Evolutionary conservation across 2,888 invertebrate genomes (phyloP), one percentile per base, ranked within the genome.

Genomic region (Plagiodera versicolora): DNA sequence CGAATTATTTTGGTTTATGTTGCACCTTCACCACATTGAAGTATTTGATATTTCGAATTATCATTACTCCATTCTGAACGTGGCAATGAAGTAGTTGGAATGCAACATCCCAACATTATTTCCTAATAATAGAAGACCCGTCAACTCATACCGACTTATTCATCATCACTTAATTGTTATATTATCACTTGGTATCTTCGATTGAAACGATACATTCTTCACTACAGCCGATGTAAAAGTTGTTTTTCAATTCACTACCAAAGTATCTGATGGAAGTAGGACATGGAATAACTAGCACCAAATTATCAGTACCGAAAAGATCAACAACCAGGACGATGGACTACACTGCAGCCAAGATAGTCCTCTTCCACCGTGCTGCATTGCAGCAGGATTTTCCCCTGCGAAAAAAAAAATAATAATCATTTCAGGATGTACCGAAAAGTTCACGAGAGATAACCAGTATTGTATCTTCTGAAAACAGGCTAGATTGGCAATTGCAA

Each of bases 371-470:
- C 82, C 82, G 64, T 83, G 82, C 68, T 83, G 83, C 83, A 83
- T 83, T 11, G 83, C 83, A 28, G 83, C 83, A 35, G 82, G 83
- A 74, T 83, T 83, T 71, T 83, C 83, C 67, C 83, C 83, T 83
- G 75, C 58, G 66, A 64, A 64, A 53, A 54, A n/a, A n/a, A n/a
- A n/a, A n/a, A n/a, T n/a, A n/a, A n/a, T n/a, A n/a, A n/a, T n/a
- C n/a, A n/a, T n/a, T n/a, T n/a, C n/a, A n/a, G n/a, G n/a, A n/a
- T n/a, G n/a, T n/a, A n/a, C n/a, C n/a, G n/a, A n/a, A n/a, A n/a
- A n/a, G n/a, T n/a, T n/a, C n/a, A n/a, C n/a, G n/a, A n/a, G n/a
- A n/a, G n/a, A n/a, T n/a, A n/a, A n/a, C n/a, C n/a, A n/a, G n/a
- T n/a, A n/a, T n/a, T n/a, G n/a, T n/a, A n/a, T n/a, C n/a, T n/a